A percentile compares a stretch with the other conserved stretches of the same genome.
These are phyloP conservation scores for Pterocles orientalis DNA, from an alignment of 2,113 vertebrate species.

Conservation along the genomic window DNA sequence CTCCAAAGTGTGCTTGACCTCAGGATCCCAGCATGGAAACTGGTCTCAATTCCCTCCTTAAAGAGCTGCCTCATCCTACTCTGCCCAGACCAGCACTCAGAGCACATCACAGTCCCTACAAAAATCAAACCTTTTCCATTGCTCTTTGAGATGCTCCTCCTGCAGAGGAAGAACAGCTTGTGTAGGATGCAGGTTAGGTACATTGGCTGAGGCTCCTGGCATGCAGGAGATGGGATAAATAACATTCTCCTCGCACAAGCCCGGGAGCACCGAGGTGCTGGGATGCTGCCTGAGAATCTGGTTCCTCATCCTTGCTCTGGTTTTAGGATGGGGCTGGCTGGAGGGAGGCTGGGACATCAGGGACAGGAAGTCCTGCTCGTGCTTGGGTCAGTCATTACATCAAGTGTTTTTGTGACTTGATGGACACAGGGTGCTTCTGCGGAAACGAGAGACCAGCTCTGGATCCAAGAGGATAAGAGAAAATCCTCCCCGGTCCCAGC, in stretches of 20 bases:
- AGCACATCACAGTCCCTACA: neutral
- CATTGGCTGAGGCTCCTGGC: neutral
- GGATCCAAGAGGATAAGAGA: neutral
- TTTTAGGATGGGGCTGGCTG: neutral
- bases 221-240: neutral
- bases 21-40: neutral
- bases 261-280: accelerated
- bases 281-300: neutral
- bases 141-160: neutral
- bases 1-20: neutral
- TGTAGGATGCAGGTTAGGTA: neutral
- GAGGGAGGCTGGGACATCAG: neutral
- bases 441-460: neutral
- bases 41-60: neutral
- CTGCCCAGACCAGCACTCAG: neutral
- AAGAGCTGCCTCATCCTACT: neutral
- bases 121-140: neutral
- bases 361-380: neutral
- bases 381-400: neutral
- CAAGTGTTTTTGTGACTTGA: neutral
- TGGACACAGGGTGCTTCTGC: neutral
- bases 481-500: neutral
- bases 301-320: neutral
- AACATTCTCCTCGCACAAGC: neutral
- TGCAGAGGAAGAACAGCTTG: neutral